Evolutionary conservation across 2,888 invertebrate species (phyloP), one percentile per base, ranked within the genome.

Genomic region (Malthinus flaveolus): DNA sequence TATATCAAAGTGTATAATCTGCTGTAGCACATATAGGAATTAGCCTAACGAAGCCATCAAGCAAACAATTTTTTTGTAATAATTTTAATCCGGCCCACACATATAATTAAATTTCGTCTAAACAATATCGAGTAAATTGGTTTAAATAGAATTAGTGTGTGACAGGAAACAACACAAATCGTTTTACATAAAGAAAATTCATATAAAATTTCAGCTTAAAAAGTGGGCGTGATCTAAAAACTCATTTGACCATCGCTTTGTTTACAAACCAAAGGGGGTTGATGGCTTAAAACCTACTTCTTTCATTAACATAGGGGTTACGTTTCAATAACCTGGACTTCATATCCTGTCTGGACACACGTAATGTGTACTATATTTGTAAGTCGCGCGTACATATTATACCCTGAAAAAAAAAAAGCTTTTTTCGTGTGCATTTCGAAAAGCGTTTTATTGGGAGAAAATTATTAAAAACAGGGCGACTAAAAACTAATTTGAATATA

Each of bases 251-350:
- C 75, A 68, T 68, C 66, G 71, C 71, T 72, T 74, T 75, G 75
- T 75, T 74, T 75, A 67, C 70, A 58, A 64, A 56, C 56, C 66
- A 66, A 64, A 65, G 67, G 62, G 64, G 61, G 59, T 62, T 65
- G 62, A 56, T 64, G 67, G 75, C 74, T 75, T 75, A 75, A 68
- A 75, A 75, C 72, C 72, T 73, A 72, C 73, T 75, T 74, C 76
- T 77, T 77, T 76, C 76, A 78, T 78, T 75, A 76, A 75, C 75
- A 76, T 75, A 68, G 68, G 70, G 71, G 69, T 71, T 73, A 75
- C 75, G 73, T 77, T 77, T 76, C 77, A 77, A 76, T 78, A 78
- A 78, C 76, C 73, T 75, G 74, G 23, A 67, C 66, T 71, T 75
- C 75, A 75, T 75, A 74, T 74, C 74, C 73, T 72, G 73, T 63